Conservation (phyloP, 2,113 vertebrate genomes). For the Hiodon alosoides region DNA sequence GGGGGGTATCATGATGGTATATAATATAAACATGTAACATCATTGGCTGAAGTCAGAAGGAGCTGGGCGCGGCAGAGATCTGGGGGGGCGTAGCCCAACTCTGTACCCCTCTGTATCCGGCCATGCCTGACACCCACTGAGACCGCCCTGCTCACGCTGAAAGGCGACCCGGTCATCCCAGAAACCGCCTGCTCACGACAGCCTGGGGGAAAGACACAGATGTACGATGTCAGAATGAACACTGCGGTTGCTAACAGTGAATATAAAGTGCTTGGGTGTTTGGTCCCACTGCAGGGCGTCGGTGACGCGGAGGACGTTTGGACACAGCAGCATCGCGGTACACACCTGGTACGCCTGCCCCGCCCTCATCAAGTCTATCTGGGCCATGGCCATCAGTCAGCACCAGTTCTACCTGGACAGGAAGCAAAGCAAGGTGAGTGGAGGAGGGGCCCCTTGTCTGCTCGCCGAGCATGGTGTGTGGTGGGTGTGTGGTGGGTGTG, state of each 20-base stretch:
- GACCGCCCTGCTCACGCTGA: no score
- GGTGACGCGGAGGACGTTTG: constrained; percentile 88
- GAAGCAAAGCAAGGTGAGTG: constrained; percentile 94
- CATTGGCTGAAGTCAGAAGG: background rate
- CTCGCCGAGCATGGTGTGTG: background rate
- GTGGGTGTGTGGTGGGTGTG: background rate
- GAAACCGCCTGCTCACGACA: background rate
- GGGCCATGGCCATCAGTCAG: constrained; percentile 98
- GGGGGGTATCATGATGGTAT: no score
- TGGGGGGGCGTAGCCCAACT: no score
- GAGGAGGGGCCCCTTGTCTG: background rate
- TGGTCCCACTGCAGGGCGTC: constrained; percentile 69
- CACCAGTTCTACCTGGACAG: constrained; percentile 98
- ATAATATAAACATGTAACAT: background rate
- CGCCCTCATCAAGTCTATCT: constrained; percentile 96
- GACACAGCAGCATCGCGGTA: constrained; percentile 88
- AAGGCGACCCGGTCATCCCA: no score
- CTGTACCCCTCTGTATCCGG: no score
- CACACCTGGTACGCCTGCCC: constrained; percentile 97
- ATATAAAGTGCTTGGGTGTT: constrained; percentile 26
- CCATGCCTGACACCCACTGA: background rate
- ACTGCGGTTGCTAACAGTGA: background rate
- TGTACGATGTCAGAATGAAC: background rate
- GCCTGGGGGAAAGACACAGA: background rate
- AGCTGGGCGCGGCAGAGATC: no score